Base-by-base conservation (phyloP, 2,797 vertebrate genomes). In the Cyclura pinguis region DNA sequence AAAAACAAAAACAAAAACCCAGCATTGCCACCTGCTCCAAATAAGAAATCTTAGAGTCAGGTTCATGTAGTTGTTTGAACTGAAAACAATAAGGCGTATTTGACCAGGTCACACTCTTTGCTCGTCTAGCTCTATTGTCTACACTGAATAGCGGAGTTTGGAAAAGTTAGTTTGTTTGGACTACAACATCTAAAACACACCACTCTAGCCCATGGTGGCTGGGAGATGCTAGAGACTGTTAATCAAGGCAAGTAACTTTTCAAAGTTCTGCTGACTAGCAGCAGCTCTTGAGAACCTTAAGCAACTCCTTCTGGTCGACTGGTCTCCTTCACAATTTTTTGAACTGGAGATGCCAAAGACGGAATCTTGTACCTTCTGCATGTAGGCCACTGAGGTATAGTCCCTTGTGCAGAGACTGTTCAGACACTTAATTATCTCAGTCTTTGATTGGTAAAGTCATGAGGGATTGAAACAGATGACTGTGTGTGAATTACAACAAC, bases 1-100 rank as follows among this genome's bases (percentile, higher is more conserved):
- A 94, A 92, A 93, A 92, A n/a, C n/a, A 50, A 82, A 94, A 95
- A 35, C 6, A 87, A 59, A 38, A 6, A 67, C 94, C 85, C 59
- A 59, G 88, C 90, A 90, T 83, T 24, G 14, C 86, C 81, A 12
- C 59, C 92, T 85, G 89, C 92, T 88, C 94, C 89, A 93, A 91
- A 94, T 91, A 93, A 92, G 93, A 95, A 80, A 84, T 76, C 62
- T 47, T 52, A 2, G 47, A 73, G 55, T 24, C 29, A 69, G 9
- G 8, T 57, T 72, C 14, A 80, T 69, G n/a, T 64, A 35, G 6
- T 13, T 77, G 72, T 32, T 22, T 84, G 50, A 13, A 29, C 4
- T 82, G 35, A 88, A 59, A 57, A 57, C 59, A 9, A 42, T 77
- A 77, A 55, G 13, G 22, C 13, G 27, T 29, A 50, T 14, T 55